A percentile compares a stretch with the other conserved stretches of the same genome.
Conservation (phyloP, 2,113 vertebrate species). For the Amblyornis subalaris region DNA sequence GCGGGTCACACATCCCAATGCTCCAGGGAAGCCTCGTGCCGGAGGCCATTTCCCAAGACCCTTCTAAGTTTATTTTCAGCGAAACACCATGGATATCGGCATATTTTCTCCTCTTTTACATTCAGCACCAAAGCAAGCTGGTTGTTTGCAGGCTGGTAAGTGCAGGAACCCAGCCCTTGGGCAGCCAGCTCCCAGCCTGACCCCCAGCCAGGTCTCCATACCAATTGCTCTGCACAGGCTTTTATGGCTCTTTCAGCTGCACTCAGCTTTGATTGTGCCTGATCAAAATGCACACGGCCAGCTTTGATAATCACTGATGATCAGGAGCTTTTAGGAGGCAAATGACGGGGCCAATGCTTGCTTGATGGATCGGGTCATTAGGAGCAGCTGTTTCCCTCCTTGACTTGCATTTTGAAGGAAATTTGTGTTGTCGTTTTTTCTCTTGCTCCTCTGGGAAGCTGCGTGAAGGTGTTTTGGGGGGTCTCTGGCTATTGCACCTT, state of each 20-base stretch:
- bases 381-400: conserved; percentile 25
- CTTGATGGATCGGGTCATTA: conserved; percentile 42
- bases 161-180: background rate
- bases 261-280: conserved; percentile 56
- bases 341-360: background rate
- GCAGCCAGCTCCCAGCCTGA: background rate
- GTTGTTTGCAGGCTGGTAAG: background rate
- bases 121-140: background rate
- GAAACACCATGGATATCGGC: rapidly evolving
- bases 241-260: conserved; percentile 38
- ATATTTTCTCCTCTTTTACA: background rate
- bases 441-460: background rate
- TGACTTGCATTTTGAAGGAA: background rate
- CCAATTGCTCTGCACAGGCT: conserved; percentile 18
- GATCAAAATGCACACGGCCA: conserved; percentile 50
- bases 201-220: conserved; percentile 16
- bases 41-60: rapidly evolving
- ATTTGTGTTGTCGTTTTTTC: background rate
- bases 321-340: conserved; percentile 54
- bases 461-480: background rate
- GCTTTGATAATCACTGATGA: conserved; percentile 49
- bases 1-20: background rate
- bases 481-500: background rate
- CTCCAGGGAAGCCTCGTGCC: background rate
- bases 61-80: background rate